phyloP scores from a whole-genome alignment of 1,140 invertebrate species.

The Drosophila nigrodunni region DNA sequence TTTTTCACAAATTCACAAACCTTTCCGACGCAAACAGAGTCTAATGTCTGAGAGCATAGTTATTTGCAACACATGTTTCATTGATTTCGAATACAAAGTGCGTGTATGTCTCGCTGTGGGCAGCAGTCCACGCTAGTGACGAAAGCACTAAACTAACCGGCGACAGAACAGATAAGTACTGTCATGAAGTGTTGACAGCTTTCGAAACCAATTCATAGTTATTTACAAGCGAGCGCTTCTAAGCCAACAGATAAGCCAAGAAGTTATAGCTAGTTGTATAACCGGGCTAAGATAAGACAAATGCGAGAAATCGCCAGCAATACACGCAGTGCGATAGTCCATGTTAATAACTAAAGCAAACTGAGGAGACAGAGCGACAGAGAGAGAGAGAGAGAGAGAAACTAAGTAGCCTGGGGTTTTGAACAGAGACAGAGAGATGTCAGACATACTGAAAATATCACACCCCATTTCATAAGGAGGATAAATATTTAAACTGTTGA shows the following conservation, averaged over 20 bases:
- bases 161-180: not conserved
- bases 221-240: not conserved
- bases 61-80: too few species aligned
- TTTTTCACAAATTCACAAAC: too few species aligned
- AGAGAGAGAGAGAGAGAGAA: not conserved
- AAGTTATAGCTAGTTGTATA: constrained; percentile 8
- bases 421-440: constrained; percentile 21
- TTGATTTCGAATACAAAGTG: too few species aligned
- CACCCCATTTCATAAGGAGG: constrained; percentile 51
- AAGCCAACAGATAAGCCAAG: constrained; percentile 21
- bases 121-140: too few species aligned
- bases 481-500: constrained; percentile 15
- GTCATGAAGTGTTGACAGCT: constrained; percentile 4
- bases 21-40: too few species aligned
- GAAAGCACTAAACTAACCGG: not conserved
- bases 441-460: constrained; percentile 46
- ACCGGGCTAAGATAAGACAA: constrained; percentile 29
- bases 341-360: constrained; percentile 22
- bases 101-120: too few species aligned
- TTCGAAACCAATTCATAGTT: constrained; percentile 18
- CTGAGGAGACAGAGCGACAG: not conserved
- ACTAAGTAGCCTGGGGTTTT: not conserved
- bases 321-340: too few species aligned
- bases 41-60: too few species aligned
- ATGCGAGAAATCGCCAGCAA: constrained; percentile 13